These are phyloP conservation scores for Papio anubis DNA, from an alignment of 2,113 vertebrate genomes.

Conservation along the genomic window DNA sequence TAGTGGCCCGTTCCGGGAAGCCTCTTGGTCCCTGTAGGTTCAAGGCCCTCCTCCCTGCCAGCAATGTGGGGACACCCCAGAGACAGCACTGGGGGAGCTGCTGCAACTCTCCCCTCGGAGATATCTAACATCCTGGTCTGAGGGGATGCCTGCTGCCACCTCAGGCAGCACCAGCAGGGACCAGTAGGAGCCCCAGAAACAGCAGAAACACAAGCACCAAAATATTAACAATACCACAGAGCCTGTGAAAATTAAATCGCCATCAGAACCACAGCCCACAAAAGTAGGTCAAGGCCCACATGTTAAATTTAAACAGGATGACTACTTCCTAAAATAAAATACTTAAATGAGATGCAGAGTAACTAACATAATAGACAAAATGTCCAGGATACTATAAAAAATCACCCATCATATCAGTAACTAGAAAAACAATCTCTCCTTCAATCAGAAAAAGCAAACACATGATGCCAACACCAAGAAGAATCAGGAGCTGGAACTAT, in stretches of 20 bases:
- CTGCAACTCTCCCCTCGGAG: background rate
- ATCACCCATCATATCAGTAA: background rate
- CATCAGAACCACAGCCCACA: background rate
- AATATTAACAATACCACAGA: background rate
- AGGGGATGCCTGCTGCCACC: background rate
- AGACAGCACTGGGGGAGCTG: background rate
- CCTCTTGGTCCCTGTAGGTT: background rate
- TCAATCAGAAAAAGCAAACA: background rate
- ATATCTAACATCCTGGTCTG: background rate
- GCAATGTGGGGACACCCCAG: background rate
- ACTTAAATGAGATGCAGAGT: background rate
- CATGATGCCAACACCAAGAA: background rate
- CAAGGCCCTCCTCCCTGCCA: background rate
- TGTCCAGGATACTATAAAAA: background rate
- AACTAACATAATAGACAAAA: background rate
- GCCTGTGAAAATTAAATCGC: background rate
- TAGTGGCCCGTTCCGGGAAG: background rate
- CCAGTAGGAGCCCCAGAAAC: background rate
- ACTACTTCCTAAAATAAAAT: background rate
- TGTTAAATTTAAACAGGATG: background rate
- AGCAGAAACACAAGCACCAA: background rate
- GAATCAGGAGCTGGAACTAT: slow-evolving; percentile 11
- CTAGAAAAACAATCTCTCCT: background rate
- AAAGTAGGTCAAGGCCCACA: background rate
- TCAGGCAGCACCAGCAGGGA: background rate